These are phyloP conservation scores for Mobula hypostoma DNA, from an alignment of 2,113 vertebrate species.

Conservation along the genomic window DNA sequence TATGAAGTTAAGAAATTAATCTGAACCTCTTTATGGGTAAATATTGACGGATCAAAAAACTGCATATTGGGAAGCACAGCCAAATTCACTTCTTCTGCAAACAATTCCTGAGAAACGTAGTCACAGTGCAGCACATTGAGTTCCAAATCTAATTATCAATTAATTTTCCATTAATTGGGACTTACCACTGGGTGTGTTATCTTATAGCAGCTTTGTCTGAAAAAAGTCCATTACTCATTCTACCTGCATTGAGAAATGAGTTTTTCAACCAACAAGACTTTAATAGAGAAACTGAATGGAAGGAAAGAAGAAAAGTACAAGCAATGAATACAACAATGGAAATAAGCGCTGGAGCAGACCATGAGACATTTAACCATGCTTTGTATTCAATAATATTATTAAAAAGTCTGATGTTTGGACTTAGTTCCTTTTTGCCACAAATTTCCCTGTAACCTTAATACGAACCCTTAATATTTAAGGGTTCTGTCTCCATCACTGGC, in stretches of 20 bases:
- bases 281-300: neutral
- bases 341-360: no score
- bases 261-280: neutral
- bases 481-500: no score
- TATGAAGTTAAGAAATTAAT: neutral
- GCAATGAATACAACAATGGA: neutral
- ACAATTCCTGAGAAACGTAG: neutral
- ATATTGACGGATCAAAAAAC: neutral
- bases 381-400: no score
- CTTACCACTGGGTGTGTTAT: neutral
- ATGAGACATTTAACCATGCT: no score
- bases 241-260: neutral
- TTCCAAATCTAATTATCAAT: neutral
- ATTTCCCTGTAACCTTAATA: no score
- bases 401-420: no score
- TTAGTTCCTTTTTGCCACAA: no score
- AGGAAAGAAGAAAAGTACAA: neutral
- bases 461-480: no score
- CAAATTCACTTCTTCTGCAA: neutral
- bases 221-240: neutral
- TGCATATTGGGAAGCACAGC: neutral
- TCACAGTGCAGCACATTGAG: neutral
- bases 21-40: neutral
- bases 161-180: neutral
- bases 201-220: neutral